These are phyloP conservation scores for Ardeotis arabs DNA, from an alignment of 2,113 vertebrate genomes.

Conservation along the genomic window DNA sequence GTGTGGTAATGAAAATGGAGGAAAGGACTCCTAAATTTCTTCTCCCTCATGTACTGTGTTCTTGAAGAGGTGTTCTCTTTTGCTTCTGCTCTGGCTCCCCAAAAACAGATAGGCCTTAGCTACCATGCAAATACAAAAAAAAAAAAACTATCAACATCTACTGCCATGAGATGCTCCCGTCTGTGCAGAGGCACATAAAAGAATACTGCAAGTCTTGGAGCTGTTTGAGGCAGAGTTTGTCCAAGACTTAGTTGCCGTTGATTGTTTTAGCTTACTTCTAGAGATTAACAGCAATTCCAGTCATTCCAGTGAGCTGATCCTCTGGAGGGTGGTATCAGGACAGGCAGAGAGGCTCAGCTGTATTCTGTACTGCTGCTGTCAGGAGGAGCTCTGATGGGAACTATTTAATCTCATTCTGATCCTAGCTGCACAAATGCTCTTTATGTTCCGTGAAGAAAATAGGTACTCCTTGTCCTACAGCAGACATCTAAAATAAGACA, in stretches of 20 bases:
- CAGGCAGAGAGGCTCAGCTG: not conserved
- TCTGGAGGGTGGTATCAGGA: not conserved
- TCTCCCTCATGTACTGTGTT: not conserved
- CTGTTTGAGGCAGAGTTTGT: not conserved
- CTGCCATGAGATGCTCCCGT: not conserved
- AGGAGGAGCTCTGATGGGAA: not conserved
- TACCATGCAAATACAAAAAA: not conserved
- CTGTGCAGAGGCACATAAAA: not conserved
- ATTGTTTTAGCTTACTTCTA: not conserved
- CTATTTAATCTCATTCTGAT: not conserved
- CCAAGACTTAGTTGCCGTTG: not conserved
- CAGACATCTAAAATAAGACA: not conserved
- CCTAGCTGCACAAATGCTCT: not conserved
- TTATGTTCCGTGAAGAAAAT: not conserved
- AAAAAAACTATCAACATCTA: not conserved
- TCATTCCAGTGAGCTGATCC: not conserved
- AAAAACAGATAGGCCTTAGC: not conserved
- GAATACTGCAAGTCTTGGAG: not conserved
- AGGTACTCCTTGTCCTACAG: not conserved
- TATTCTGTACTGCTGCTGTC: not conserved
- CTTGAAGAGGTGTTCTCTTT: not conserved
- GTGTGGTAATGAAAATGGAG: not conserved
- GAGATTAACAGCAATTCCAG: not conserved
- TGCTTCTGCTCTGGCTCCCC: not conserved
- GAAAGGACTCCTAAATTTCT: not conserved